Evolutionary conservation across 2,113 vertebrate genomes (phyloP), one percentile per base, ranked within the genome.

Genomic region (Thryonomys swinderianus): DNA sequence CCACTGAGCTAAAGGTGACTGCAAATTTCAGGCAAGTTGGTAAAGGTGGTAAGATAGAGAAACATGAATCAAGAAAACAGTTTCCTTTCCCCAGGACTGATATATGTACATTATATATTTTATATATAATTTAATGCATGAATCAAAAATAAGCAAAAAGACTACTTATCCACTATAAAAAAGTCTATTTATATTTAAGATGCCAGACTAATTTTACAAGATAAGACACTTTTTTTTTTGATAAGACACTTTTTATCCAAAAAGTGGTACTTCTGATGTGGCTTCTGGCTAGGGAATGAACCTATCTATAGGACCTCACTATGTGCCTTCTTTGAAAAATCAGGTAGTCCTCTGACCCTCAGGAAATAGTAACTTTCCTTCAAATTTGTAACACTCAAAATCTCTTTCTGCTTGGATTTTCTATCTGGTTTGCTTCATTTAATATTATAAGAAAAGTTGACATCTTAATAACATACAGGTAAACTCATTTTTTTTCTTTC

Each of bases 351-450:
- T 57, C 21, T 34, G 34, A 73, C 12, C 78, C 51, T 76, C 34
- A 25, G 17, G 73, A 3, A 69, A 88, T 0, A 59, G 62, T 61
- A 45, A 78, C 59, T 82, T 34, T 45, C 64, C 27, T 62, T 74
- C 27, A 66, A 62, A 79, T 37, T 69, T 85, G 27, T 42, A 73
- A 86, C 21, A n/a, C 34, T 92, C 2, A 10, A 53, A 85, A 37
- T 85, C 37, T 83, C 51, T 88, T 53, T 95, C 57, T 80, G 51
- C 42, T 82, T 89, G 40, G 37, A 89, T 92, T 91, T 40, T 57
- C 64, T 88, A 42, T 76, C 51, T 95, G 27, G 9, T 94, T 83
- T 91, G 37, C 73, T 90, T 90, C 32, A 93, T 93, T 51, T 53
- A 78, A 73, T 78, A 16, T 59, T 83, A 30, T 42, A 73, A 83